phyloP scores from a whole-genome alignment of 2,113 vertebrate genomes.

The Sylvilagus bachmani region DNA sequence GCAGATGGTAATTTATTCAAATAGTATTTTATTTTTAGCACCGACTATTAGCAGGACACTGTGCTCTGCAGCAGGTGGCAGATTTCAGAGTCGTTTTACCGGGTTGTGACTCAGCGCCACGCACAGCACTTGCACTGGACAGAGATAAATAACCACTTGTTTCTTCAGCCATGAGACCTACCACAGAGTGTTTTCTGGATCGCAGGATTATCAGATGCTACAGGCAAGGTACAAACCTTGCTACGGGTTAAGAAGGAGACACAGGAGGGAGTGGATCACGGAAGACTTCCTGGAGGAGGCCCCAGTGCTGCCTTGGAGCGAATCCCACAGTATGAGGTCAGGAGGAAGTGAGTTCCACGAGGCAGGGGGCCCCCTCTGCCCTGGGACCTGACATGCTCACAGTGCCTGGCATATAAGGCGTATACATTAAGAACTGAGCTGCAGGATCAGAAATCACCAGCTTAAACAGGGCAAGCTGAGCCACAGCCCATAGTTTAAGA shows the following conservation, averaged over 20 bases:
- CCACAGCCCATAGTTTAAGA: not conserved
- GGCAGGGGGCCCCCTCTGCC: not conserved
- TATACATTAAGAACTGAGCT: rapidly evolving
- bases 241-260: not conserved
- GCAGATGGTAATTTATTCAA: not conserved
- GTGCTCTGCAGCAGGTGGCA: not conserved
- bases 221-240: not conserved
- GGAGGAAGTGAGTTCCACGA: rapidly evolving
- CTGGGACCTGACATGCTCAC: no score
- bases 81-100: not conserved
- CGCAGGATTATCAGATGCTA: not conserved
- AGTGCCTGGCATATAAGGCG: not conserved
- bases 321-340: not conserved
- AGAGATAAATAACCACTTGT: not conserved
- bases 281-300: not conserved
- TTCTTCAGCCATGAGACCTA: not conserved
- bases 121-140: not conserved
- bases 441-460: not conserved
- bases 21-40: not conserved
- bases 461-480: not conserved
- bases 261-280: rapidly evolving
- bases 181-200: not conserved
- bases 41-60: not conserved
- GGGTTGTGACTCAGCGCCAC: not conserved
- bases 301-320: not conserved